Evolutionary conservation across 92 coral and sea anemone species (phyloP).

Genomic region (Micromussa lordhowensis): DNA sequence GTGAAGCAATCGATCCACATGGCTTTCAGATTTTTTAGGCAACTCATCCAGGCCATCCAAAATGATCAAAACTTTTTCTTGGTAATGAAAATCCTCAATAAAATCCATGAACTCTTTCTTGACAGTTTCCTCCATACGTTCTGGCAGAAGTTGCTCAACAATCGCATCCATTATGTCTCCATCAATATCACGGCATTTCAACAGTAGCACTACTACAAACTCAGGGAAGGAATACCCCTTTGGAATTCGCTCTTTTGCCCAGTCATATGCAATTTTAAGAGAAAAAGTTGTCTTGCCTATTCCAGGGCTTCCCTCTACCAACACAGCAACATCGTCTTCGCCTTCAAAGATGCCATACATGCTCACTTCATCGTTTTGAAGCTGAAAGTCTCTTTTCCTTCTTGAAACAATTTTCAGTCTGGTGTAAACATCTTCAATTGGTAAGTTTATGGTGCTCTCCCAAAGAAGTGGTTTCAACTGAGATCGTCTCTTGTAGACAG

Average conservation of each 20-base stretch:
- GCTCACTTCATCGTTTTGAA: not conserved
- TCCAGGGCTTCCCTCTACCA: constrained; percentile 7
- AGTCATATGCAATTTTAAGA: not conserved
- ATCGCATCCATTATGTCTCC: constrained; percentile 1
- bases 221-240: not conserved
- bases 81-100: not conserved
- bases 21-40: not conserved
- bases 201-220: not conserved
- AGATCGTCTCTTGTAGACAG: not conserved
- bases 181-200: constrained; percentile 1
- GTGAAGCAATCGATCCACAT: not conserved
- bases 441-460: not conserved
- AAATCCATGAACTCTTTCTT: constrained; percentile 1
- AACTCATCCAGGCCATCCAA: constrained; percentile 2
- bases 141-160: not conserved
- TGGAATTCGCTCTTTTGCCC: not conserved
- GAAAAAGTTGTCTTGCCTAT: constrained; percentile 4
- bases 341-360: not conserved
- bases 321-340: not conserved
- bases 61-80: not conserved
- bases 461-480: not conserved
- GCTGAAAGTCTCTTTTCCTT: not conserved
- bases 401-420: not conserved
- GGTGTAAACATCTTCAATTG: not conserved
- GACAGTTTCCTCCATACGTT: not conserved